Evolutionary conservation across 2,888 invertebrate species (phyloP).

Genomic region (Xestoiulus laeticollis): DNA sequence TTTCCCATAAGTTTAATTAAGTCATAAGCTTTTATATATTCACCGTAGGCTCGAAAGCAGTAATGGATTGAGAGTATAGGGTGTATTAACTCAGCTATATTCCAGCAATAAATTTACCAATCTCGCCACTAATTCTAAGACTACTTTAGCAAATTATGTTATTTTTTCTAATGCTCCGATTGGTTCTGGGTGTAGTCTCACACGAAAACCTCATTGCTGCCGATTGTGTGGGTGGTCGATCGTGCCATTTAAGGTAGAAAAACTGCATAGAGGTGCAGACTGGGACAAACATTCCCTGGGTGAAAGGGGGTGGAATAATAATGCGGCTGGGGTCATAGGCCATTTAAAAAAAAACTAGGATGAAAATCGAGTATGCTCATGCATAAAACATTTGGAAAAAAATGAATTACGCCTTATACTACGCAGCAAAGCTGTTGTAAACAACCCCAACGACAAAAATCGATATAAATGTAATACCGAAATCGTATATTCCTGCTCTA

Average conservation of each 20-base stretch:
- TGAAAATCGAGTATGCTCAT: constrained; percentile 13
- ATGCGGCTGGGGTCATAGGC: constrained; percentile 13
- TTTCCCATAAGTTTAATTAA: too few relatives aligned
- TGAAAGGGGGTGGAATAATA: not conserved
- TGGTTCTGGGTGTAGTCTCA: constrained; percentile 8
- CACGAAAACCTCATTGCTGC: not conserved
- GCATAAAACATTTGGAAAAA: not conserved
- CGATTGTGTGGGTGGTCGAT: not conserved
- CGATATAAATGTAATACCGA: not conserved
- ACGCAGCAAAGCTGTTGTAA: not conserved
- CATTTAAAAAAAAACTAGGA: not conserved
- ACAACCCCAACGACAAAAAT: not conserved
- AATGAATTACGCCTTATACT: not conserved
- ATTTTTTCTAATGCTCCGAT: not conserved
- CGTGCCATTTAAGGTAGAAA: constrained; percentile 23
- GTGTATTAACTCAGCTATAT: too few relatives aligned
- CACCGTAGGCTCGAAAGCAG: too few relatives aligned
- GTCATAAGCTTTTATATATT: too few relatives aligned
- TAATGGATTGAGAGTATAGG: too few relatives aligned
- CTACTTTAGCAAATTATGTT: constrained; percentile 23
- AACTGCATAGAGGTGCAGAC: not conserved
- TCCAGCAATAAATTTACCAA: too few relatives aligned
- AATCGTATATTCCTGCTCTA: not conserved
- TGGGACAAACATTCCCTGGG: not conserved
- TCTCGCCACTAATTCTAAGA: not conserved